Conservation (phyloP, 2,797 vertebrate genomes). For the Microcaecilia unicolor region DNA sequence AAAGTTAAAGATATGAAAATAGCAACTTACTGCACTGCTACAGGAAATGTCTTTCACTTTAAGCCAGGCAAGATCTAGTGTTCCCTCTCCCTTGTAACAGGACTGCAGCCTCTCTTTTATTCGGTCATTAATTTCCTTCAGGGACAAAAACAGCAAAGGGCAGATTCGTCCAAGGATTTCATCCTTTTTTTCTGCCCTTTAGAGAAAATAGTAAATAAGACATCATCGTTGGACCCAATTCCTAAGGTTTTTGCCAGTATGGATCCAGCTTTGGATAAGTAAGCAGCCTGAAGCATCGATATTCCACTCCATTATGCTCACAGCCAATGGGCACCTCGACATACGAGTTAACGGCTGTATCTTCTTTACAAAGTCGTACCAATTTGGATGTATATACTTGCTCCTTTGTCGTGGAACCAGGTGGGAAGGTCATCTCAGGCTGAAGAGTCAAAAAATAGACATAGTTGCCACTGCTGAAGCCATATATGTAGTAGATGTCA, state of each 20-base stretch:
- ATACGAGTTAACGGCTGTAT: constrained; percentile 93
- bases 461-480: constrained; percentile 93
- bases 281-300: constrained; percentile 89
- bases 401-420: constrained; percentile 80
- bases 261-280: constrained; percentile 84
- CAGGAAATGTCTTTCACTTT: constrained; percentile 97
- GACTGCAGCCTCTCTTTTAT: constrained; percentile 94
- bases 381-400: constrained; percentile 96
- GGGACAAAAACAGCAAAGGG: constrained; percentile 88
- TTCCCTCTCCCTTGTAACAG: constrained; percentile 95
- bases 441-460: constrained; percentile 95
- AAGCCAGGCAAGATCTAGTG: constrained; percentile 93
- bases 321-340: constrained; percentile 96
- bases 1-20: too few relatives aligned
- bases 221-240: constrained; percentile 76
- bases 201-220: constrained; percentile 90
- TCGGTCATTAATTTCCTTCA: constrained; percentile 88
- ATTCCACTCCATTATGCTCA: constrained; percentile 83
- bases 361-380: constrained; percentile 90
- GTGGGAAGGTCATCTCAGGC: constrained; percentile 89
- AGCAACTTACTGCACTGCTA: constrained; percentile 88
- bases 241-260: constrained; percentile 77
- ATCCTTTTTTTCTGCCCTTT: constrained; percentile 94
- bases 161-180: constrained; percentile 84
- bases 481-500: constrained; percentile 96